Percentiles rank a stretch among this genome's conserved stretches.
Conservation (phyloP, 2,113 vertebrate species). For the Aix galericulata region DNA sequence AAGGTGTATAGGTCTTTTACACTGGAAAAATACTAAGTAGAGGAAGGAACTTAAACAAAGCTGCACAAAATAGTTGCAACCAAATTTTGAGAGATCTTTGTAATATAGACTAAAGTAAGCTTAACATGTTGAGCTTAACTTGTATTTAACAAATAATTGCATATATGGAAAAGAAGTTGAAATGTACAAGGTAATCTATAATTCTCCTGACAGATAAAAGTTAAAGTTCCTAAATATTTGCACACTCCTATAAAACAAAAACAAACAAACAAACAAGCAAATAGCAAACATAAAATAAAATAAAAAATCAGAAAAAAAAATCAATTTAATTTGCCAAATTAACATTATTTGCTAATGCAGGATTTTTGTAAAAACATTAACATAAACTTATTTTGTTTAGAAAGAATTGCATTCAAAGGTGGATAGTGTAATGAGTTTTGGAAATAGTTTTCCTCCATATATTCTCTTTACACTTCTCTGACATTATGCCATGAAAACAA, state of each 20-base stretch:
- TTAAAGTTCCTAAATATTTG: neutral
- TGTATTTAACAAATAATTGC: fast-evolving
- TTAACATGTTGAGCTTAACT: neutral
- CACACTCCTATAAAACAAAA: neutral
- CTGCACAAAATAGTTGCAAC: neutral
- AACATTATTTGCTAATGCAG: neutral
- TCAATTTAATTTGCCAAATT: neutral
- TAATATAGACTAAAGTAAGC: neutral
- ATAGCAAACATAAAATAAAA: neutral
- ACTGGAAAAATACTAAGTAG: neutral
- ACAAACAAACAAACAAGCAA: too few species aligned
- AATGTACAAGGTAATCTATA: neutral
- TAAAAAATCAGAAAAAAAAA: neutral
- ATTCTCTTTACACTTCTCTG: neutral
- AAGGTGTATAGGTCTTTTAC: fast-evolving
- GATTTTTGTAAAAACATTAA: neutral
- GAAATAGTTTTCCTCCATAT: neutral
- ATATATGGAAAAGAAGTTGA: neutral
- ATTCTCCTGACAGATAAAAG: neutral
- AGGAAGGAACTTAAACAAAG: fast-evolving
- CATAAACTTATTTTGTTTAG: neutral
- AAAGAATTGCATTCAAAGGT: neutral
- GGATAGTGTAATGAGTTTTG: neutral
- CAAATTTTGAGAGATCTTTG: neutral
- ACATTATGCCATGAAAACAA: neutral